Percentiles rank a stretch among this genome's conserved stretches.
These are phyloP conservation scores for Drosophila takahashii DNA, from an alignment of 1,140 invertebrate genomes.

Conservation along the genomic window DNA sequence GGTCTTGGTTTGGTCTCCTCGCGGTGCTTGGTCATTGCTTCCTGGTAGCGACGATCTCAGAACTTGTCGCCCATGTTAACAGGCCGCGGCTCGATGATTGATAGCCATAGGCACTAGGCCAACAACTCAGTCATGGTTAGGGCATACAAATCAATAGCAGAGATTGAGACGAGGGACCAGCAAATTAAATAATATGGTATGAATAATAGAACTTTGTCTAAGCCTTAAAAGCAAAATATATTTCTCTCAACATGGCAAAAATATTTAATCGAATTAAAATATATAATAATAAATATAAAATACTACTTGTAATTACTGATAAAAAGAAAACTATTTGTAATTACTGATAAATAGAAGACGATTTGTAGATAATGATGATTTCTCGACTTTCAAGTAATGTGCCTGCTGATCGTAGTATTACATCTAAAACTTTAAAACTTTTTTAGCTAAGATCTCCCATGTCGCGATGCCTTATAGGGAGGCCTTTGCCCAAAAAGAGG, in stretches of 20 bases:
- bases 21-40: slow-evolving; percentile 75
- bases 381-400: no score
- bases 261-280: no score
- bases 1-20: slow-evolving; percentile 58
- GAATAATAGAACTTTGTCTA: no score
- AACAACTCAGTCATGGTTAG: slow-evolving; percentile 10
- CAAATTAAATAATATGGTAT: no score
- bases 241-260: no score
- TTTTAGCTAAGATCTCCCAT: neutral
- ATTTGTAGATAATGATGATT: no score
- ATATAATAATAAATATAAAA: no score
- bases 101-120: slow-evolving; percentile 67
- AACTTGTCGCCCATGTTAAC: slow-evolving; percentile 78
- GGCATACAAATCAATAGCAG: slow-evolving; percentile 2
- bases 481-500: neutral
- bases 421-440: neutral
- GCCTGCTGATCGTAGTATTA: neutral
- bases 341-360: no score
- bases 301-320: no score
- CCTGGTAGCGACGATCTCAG: slow-evolving; percentile 66
- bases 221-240: no score
- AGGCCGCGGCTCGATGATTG: slow-evolving; percentile 63
- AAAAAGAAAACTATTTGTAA: no score
- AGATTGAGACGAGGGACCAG: neutral
- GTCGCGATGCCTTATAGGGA: neutral